Conservation (phyloP, 92 coral and sea anemone species). For the Anthopleura xanthogrammica region DNA sequence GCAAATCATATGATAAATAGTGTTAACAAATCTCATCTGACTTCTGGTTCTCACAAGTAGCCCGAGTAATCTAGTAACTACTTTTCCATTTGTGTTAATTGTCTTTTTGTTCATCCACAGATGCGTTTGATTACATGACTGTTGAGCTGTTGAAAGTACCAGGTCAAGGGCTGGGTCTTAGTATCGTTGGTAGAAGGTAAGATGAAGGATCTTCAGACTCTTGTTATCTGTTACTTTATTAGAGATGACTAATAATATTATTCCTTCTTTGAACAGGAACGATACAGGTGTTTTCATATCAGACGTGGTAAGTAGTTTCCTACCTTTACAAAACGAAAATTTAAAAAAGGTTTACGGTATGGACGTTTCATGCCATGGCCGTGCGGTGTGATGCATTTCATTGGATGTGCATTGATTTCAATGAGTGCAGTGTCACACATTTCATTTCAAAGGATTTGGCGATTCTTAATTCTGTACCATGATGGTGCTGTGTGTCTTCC, state of each 20-base stretch:
- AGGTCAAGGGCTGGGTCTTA: conserved; percentile 95
- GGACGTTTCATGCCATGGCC: too few species aligned
- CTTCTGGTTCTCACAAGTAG: too few species aligned
- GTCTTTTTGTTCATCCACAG: conserved; percentile 36
- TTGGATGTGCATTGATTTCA: too few species aligned
- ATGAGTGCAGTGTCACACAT: too few species aligned
- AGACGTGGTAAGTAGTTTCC: conserved; percentile 76
- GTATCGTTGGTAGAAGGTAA: conserved; percentile 97
- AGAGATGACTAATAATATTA: not conserved
- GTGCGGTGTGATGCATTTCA: too few species aligned
- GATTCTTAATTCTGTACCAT: not conserved
- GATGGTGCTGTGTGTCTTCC: not conserved
- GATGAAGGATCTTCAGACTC: not conserved
- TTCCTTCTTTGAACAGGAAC: conserved; percentile 49
- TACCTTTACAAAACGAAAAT: not conserved
- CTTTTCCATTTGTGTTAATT: too few species aligned
- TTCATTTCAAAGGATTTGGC: not conserved
- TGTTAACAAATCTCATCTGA: too few species aligned
- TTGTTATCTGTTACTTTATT: not conserved
- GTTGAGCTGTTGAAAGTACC: conserved; percentile 83
- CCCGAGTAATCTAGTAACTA: too few species aligned
- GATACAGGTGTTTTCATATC: conserved; percentile 95
- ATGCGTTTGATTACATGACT: conserved; percentile 79
- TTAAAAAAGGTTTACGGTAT: too few species aligned
- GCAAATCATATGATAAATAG: too few species aligned